A percentile compares a stretch with the other conserved stretches of the same genome.
Evolutionary conservation across 2,888 invertebrate genomes (phyloP).

Genomic region (Drosophila tanythrix): DNA sequence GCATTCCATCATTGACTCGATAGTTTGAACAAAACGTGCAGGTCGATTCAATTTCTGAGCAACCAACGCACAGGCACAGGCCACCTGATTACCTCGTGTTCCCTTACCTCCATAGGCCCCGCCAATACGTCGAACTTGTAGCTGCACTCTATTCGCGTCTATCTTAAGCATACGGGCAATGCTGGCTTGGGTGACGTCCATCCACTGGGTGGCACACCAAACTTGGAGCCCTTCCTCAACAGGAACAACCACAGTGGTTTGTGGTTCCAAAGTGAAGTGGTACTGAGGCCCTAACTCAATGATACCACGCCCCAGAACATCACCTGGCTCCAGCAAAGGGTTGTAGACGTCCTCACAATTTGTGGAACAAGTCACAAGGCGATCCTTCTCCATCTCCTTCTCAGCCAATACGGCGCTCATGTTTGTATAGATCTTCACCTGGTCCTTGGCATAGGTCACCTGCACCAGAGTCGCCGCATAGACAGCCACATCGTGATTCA

Average conservation of each 20-base stretch:
- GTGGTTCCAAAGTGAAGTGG: slow-evolving; percentile 91
- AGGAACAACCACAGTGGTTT: slow-evolving; percentile 88
- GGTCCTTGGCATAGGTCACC: slow-evolving; percentile 85
- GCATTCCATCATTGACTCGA: slow-evolving; percentile 90
- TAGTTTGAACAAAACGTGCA: slow-evolving; percentile 89
- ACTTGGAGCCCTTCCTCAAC: slow-evolving; percentile 90
- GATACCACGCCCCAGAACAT: slow-evolving; percentile 85
- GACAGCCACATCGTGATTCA: slow-evolving; percentile 86
- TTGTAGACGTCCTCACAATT: slow-evolving; percentile 7
- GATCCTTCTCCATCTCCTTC: slow-evolving; percentile 46
- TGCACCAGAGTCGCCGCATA: slow-evolving; percentile 85
- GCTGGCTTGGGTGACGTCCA: slow-evolving; percentile 87
- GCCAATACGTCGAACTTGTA: slow-evolving; percentile 90
- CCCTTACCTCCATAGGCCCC: slow-evolving; percentile 93
- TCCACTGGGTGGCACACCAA: slow-evolving; percentile 88
- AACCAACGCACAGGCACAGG: slow-evolving; percentile 89
- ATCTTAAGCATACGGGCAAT: slow-evolving; percentile 85
- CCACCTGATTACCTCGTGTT: slow-evolving; percentile 86
- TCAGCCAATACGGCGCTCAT: slow-evolving; percentile 85
- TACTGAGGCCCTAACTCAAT: slow-evolving; percentile 88
- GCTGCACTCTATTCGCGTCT: slow-evolving; percentile 88
- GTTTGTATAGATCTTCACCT: slow-evolving; percentile 70
- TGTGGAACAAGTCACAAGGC: slow-evolving; percentile 53
- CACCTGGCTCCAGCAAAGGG: slow-evolving; percentile 41
- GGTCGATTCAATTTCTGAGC: slow-evolving; percentile 87